These are phyloP conservation scores for Synergus umbraculus DNA, from an alignment of 2,888 invertebrate species.

Conservation along the genomic window DNA sequence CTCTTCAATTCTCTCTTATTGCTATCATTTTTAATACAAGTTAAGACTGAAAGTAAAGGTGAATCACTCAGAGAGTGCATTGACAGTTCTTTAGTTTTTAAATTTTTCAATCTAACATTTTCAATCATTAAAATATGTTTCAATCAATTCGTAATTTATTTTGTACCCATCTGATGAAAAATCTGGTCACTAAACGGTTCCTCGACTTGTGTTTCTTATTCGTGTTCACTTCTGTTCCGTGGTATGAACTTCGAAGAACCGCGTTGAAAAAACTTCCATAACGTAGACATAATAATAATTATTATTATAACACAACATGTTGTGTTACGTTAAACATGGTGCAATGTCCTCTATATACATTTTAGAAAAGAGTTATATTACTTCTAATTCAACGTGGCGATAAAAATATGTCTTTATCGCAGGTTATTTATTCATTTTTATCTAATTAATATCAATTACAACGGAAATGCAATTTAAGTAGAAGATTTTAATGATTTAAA, in stretches of 20 bases:
- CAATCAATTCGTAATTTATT: no score
- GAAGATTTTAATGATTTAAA: background rate
- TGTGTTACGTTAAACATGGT: slow-evolving; percentile 5
- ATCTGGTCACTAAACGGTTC: background rate
- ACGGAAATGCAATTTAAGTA: background rate
- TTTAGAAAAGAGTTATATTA: background rate
- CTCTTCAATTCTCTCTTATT: background rate
- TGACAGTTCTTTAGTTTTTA: background rate
- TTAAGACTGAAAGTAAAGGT: background rate
- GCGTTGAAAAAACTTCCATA: slow-evolving; percentile 25
- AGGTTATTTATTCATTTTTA: background rate
- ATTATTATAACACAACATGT: background rate
- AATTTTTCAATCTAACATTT: background rate
- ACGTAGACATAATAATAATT: slow-evolving; percentile 22
- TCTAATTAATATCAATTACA: background rate
- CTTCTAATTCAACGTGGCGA: no score
- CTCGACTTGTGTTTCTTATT: background rate
- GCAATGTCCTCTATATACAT: background rate
- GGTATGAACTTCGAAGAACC: slow-evolving; percentile 1
- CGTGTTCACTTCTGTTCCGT: slow-evolving; percentile 17
- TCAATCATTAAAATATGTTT: no score
- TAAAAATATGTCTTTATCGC: background rate
- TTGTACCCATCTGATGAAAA: background rate
- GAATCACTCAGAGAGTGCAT: background rate
- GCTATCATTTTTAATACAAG: background rate